phyloP scores from a whole-genome alignment of 2,888 invertebrate genomes.

The Plebejus argus region DNA sequence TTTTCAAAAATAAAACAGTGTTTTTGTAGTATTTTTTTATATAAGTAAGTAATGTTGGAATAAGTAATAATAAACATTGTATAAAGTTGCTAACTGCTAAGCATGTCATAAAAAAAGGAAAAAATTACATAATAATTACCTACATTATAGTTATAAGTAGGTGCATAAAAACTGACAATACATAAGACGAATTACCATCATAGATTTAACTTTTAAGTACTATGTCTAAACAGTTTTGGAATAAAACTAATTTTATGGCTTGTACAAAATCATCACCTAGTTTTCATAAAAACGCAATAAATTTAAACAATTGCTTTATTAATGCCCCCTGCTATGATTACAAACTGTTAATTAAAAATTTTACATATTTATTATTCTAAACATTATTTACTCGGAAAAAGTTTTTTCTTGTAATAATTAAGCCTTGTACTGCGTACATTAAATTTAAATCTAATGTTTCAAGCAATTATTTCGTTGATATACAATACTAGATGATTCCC shows the following conservation, averaged over 20 bases:
- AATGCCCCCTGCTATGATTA: slow-evolving; percentile 17
- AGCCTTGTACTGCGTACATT: not conserved
- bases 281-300: slow-evolving; percentile 20
- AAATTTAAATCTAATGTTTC: not conserved
- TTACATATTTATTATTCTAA: not conserved
- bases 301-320: slow-evolving; percentile 25
- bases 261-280: slow-evolving; percentile 19
- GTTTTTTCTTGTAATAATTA: not conserved
- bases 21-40: not conserved
- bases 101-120: not conserved
- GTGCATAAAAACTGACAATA: not conserved
- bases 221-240: not conserved
- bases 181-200: not conserved
- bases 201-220: not conserved
- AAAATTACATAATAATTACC: not conserved
- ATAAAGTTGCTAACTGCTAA: not conserved
- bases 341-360: slow-evolving; percentile 7
- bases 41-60: not conserved
- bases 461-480: not conserved
- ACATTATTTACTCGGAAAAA: not conserved
- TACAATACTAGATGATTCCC: not conserved
- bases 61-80: not conserved
- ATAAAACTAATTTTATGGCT: slow-evolving; percentile 29
- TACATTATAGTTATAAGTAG: no score
- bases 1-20: not conserved